Base-by-base conservation (phyloP, 2,888 invertebrate species). In the Polymixis lichenea region DNA sequence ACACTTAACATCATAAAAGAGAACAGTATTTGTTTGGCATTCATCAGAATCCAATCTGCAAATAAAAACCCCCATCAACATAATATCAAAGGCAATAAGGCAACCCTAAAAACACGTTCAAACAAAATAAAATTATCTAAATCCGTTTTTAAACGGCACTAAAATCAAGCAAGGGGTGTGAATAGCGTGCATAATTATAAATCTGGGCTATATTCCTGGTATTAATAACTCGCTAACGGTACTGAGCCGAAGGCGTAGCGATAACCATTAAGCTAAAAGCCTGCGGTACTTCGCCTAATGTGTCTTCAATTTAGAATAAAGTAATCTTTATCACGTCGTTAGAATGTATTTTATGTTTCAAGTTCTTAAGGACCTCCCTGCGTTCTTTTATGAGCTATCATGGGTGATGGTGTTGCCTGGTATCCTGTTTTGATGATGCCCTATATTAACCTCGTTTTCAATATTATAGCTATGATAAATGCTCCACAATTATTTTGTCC, bases 251-350 rank as follows among this genome's bases (percentile, higher is more conserved):
- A 79, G 76, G 79, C 82, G 81, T 87, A 86, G 88, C 82, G 85
- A 89, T 90, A 90, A 89, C 89, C 89, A 91, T 92, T 92, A 90
- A 82, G 89, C 89, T 92, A 91, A 92, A 92, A 92, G 90, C 91
- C 80, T 89, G 88, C 72, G 89, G 91, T 89, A 83, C 86, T 88
- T 87, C 78, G 77, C 78, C 84, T 91, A 91, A 89, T 91, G 90
- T 87, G 87, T 88, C 90, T 88, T 87, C 88, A 92, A 92, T 92
- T 92, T 89, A 84, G 84, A 87, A 87, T 86, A 83, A 86, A 88
- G 87, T 90, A 88, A 90, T 90, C 88, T 89, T 89, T 89, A 89
- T 88, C 85, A 87, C 80, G 75, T 88, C 79, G 76, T 86, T 83
- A 75, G 65, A 75, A 74, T 71, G 72, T 78, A 83, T 80, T 84